phyloP scores from a whole-genome alignment of 2,113 vertebrate species.

The Lagopus muta region DNA sequence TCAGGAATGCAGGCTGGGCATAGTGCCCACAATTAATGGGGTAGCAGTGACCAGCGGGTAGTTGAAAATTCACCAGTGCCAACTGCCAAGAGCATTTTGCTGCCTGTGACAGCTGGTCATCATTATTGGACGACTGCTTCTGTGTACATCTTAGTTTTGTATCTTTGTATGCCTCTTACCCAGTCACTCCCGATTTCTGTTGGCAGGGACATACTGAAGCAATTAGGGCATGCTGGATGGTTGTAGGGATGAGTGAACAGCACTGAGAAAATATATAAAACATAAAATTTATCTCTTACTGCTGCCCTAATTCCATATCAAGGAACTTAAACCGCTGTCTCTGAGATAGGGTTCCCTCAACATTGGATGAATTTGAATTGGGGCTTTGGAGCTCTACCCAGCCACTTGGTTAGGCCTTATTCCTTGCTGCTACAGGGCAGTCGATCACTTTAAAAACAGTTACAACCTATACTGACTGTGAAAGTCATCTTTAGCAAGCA shows the following conservation, averaged over 20 bases:
- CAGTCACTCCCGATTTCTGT: slow-evolving; percentile 45
- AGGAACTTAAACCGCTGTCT: background rate
- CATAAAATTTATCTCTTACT: background rate
- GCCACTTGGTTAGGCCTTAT: background rate
- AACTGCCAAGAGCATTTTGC: slow-evolving; percentile 72
- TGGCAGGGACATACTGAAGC: slow-evolving; percentile 58
- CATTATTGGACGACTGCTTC: slow-evolving; percentile 57
- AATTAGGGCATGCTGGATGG: slow-evolving; percentile 38
- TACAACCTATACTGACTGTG: background rate
- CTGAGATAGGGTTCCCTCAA: background rate
- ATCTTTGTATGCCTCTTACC: slow-evolving; percentile 53
- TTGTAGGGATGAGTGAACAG: background rate
- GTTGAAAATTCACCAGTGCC: slow-evolving; percentile 69
- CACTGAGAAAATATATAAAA: background rate
- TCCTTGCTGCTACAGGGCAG: background rate
- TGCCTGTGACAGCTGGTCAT: slow-evolving; percentile 77
- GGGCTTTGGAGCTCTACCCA: background rate
- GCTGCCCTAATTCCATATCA: background rate
- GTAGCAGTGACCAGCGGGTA: slow-evolving; percentile 63
- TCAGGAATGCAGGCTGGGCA: slow-evolving; percentile 70
- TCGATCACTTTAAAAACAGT: background rate
- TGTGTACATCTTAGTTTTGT: slow-evolving; percentile 66
- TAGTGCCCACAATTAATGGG: slow-evolving; percentile 72
- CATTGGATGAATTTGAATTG: background rate
- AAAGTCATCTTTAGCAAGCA: background rate